Conservation (phyloP, 2,888 invertebrate genomes). For the Troides aeacus region DNA sequence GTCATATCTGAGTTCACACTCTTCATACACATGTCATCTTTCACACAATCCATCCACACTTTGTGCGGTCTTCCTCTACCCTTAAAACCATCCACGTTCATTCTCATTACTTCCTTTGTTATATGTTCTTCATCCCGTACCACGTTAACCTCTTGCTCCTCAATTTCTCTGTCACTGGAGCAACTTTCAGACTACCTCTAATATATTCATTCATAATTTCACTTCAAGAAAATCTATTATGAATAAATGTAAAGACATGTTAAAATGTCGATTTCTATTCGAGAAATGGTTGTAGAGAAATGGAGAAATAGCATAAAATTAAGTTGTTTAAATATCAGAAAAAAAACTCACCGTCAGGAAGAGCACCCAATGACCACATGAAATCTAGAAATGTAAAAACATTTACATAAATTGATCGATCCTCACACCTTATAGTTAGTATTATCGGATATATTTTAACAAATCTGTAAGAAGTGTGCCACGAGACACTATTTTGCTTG, state of each 20-base stretch:
- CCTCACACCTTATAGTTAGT: conserved; percentile 69
- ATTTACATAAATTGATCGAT: conserved; percentile 79
- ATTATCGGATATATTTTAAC: conserved; percentile 50
- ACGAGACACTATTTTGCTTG: conserved; percentile 80
- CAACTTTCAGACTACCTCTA: no score
- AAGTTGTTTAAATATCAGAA: conserved; percentile 60
- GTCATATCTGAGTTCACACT: no score
- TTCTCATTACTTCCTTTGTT: no score
- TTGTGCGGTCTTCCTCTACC: no score
- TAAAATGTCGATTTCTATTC: conserved; percentile 33
- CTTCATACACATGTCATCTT: no score
- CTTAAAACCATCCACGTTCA: no score
- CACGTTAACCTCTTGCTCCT: no score
- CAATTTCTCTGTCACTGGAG: no score
- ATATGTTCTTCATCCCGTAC: no score
- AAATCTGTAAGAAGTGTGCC: conserved; percentile 52
- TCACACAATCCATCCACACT: no score
- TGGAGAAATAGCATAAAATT: conserved; percentile 53
- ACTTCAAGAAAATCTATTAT: neutral
- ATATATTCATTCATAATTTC: no score
- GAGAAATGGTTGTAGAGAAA: conserved; percentile 40
- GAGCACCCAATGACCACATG: conserved; percentile 99
- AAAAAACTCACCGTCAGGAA: conserved; percentile 94
- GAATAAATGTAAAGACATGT: neutral
- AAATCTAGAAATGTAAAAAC: conserved; percentile 92